phyloP scores from a whole-genome alignment of 2,113 vertebrate species.

The Phrynosoma blainvillii region DNA sequence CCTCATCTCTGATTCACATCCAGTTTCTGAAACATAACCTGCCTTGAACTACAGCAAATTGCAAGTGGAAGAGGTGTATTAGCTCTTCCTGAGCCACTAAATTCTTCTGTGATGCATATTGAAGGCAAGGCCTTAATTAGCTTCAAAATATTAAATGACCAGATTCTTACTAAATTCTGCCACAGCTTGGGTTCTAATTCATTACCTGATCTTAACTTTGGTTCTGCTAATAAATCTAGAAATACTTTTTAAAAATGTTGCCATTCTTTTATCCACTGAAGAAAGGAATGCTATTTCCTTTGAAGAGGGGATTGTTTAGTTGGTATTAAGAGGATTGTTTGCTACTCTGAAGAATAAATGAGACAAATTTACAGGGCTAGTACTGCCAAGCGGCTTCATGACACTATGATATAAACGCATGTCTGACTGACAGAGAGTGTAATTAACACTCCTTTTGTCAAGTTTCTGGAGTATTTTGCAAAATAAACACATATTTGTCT shows the following conservation, averaged over 20 bases:
- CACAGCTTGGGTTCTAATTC: background rate
- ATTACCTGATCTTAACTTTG: background rate
- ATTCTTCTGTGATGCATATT: background rate
- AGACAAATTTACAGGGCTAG: background rate
- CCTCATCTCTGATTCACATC: conserved; percentile 11
- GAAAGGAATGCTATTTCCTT: background rate
- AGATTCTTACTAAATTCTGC: background rate
- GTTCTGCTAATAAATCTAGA: background rate
- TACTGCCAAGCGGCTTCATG: background rate
- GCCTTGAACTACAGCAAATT: conserved; percentile 27
- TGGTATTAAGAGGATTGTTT: background rate
- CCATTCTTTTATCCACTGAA: background rate
- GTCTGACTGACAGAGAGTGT: background rate
- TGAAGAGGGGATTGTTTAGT: background rate
- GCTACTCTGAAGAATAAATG: background rate
- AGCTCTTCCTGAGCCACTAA: background rate
- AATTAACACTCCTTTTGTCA: background rate
- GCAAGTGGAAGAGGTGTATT: conserved; percentile 28
- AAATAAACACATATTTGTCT: too few species aligned
- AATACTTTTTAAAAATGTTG: background rate
- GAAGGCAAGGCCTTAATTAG: fast-evolving
- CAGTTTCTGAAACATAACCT: background rate
- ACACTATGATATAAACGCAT: background rate
- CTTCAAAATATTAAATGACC: background rate
- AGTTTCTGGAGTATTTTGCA: too few species aligned